phyloP scores from a whole-genome alignment of 2,797 vertebrate genomes.

The Esox masquinongy region DNA sequence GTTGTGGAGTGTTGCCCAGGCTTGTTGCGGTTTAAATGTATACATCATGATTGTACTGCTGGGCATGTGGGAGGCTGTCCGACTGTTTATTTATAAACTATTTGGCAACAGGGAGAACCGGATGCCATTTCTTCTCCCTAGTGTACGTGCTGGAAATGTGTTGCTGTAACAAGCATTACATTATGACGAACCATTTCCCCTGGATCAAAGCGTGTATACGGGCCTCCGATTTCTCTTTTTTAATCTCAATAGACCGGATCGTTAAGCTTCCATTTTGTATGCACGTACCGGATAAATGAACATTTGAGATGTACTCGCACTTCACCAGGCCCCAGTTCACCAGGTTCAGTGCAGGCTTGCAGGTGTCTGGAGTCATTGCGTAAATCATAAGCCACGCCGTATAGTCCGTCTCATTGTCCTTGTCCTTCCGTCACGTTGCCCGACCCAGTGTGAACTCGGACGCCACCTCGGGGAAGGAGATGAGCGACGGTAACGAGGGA shows the following conservation, averaged over 20 bases:
- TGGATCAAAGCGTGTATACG: neutral
- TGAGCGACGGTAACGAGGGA: constrained; percentile 92
- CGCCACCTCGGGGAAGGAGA: constrained; percentile 88
- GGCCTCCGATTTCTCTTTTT: neutral
- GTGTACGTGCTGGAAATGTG: neutral
- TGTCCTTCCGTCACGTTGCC: neutral
- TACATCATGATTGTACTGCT: neutral
- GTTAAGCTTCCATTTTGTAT: neutral
- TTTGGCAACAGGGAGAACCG: neutral
- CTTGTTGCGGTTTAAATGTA: neutral
- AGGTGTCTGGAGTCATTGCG: neutral
- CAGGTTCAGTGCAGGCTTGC: neutral
- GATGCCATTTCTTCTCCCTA: neutral
- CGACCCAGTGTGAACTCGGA: constrained; percentile 82
- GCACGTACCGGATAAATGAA: neutral
- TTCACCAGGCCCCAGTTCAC: neutral
- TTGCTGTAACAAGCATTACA: neutral
- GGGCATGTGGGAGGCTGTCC: neutral
- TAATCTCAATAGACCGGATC: neutral
- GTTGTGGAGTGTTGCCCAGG: neutral
- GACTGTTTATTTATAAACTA: neutral
- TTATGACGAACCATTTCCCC: neutral
- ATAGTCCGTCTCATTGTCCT: neutral
- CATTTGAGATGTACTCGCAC: neutral
- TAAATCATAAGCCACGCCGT: neutral